Evolutionary conservation across 2,888 invertebrate genomes (phyloP).

Genomic region (Drosophila helvetica): DNA sequence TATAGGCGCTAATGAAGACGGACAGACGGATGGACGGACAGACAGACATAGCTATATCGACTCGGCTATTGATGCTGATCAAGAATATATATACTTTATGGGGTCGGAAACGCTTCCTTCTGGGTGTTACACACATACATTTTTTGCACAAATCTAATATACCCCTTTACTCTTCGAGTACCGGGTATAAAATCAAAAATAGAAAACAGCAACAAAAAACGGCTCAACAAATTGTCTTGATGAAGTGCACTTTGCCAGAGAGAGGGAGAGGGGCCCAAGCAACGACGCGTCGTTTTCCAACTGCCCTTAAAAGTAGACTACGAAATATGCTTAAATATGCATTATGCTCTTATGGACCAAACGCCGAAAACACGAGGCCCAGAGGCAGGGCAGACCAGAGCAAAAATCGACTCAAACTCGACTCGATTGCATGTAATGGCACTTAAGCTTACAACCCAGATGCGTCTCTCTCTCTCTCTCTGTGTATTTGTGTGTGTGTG

Average conservation of each 20-base stretch:
- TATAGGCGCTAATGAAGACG: no score
- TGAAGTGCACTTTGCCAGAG: slow-evolving; percentile 63
- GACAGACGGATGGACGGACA: no score
- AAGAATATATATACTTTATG: no score
- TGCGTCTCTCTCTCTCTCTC: slow-evolving; percentile 11
- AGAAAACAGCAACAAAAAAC: neutral
- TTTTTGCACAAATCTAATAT: no score
- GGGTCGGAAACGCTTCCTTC: no score
- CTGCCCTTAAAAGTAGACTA: slow-evolving; percentile 71
- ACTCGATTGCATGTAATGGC: slow-evolving; percentile 77
- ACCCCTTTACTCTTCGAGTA: no score
- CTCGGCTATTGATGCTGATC: no score
- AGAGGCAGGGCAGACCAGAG: slow-evolving; percentile 29
- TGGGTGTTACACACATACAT: no score
- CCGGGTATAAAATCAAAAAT: neutral
- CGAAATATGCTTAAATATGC: slow-evolving; percentile 78
- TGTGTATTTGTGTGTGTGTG: no score
- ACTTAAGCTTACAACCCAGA: slow-evolving; percentile 74
- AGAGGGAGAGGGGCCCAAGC: neutral
- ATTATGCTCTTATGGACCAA: slow-evolving; percentile 70
- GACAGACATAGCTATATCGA: no score
- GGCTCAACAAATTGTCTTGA: slow-evolving; percentile 64
- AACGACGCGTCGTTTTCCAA: slow-evolving; percentile 15
- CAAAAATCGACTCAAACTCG: slow-evolving; percentile 52
- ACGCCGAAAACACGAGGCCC: slow-evolving; percentile 12